These are phyloP conservation scores for Rotaria magnacalcarata DNA, from an alignment of 2,888 invertebrate genomes.

Conservation along the genomic window DNA sequence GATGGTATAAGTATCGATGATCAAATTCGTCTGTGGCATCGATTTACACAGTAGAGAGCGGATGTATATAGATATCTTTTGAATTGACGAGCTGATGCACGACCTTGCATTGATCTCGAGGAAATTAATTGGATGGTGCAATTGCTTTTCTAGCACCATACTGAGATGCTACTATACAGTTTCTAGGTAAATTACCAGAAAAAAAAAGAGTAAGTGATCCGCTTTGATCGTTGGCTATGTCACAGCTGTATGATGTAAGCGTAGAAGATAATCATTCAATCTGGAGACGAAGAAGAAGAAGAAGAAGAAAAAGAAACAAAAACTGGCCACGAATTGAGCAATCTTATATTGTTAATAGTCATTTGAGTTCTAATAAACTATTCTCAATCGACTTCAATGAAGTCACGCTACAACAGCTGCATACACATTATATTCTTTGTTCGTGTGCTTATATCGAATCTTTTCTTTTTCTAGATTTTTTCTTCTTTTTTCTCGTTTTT, in stretches of 20 bases:
- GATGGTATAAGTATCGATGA: slow-evolving; percentile 5
- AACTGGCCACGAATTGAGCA: neutral
- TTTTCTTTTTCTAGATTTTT: neutral
- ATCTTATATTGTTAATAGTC: neutral
- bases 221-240: neutral
- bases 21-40: neutral
- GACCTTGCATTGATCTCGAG: slow-evolving; percentile 9
- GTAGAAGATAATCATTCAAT: neutral
- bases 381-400: neutral
- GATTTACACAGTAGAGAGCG: neutral
- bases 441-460: neutral
- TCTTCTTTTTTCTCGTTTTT: neutral
- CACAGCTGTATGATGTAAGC: slow-evolving; percentile 21
- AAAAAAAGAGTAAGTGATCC: neutral
- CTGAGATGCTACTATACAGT: neutral
- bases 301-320: too few relatives aligned
- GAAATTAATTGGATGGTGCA: slow-evolving; percentile 6
- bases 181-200: neutral
- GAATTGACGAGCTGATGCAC: slow-evolving; percentile 6
- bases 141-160: slow-evolving; percentile 17
- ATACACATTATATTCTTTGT: neutral
- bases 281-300: neutral
- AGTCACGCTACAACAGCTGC: slow-evolving; percentile 8
- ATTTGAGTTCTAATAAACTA: neutral
- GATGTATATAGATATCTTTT: slow-evolving; percentile 13